These are phyloP conservation scores for Rhyzopertha dominica DNA, from an alignment of 1,140 invertebrate genomes.

Conservation along the genomic window DNA sequence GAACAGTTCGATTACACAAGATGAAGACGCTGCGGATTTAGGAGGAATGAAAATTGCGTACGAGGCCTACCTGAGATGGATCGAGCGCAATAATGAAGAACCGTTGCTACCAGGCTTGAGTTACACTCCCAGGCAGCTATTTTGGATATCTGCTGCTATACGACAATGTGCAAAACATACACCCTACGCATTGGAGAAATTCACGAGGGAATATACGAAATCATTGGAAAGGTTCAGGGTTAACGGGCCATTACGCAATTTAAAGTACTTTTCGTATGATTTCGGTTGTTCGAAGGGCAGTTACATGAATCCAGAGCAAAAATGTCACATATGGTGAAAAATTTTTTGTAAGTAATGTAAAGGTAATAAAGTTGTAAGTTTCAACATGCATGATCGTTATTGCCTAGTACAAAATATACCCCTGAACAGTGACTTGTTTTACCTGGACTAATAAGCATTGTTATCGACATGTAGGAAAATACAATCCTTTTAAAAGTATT, in stretches of 20 bases:
- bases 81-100: constrained; percentile 58
- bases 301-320: constrained; percentile 73
- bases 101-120: constrained; percentile 62
- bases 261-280: constrained; percentile 78
- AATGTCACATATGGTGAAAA: constrained; percentile 37
- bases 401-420: too few species aligned
- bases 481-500: too few species aligned
- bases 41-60: constrained; percentile 82
- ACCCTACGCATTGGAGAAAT: constrained; percentile 61
- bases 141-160: constrained; percentile 62
- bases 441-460: too few species aligned
- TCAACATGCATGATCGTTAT: too few species aligned
- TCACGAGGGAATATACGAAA: constrained; percentile 53
- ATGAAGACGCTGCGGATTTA: constrained; percentile 87
- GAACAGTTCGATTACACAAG: constrained; percentile 83
- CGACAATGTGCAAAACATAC: constrained; percentile 61
- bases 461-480: too few species aligned
- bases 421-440: too few species aligned
- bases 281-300: constrained; percentile 76
- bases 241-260: constrained; percentile 83
- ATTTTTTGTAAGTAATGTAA: too few species aligned
- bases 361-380: too few species aligned
- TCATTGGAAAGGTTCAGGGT: constrained; percentile 71
- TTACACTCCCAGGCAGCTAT: constrained; percentile 61
- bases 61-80: constrained; percentile 71